Percentiles rank a stretch among this genome's conserved stretches.
These are phyloP conservation scores for Mesorhabditis belari DNA, from an alignment of 2,888 invertebrate species.

Conservation along the genomic window DNA sequence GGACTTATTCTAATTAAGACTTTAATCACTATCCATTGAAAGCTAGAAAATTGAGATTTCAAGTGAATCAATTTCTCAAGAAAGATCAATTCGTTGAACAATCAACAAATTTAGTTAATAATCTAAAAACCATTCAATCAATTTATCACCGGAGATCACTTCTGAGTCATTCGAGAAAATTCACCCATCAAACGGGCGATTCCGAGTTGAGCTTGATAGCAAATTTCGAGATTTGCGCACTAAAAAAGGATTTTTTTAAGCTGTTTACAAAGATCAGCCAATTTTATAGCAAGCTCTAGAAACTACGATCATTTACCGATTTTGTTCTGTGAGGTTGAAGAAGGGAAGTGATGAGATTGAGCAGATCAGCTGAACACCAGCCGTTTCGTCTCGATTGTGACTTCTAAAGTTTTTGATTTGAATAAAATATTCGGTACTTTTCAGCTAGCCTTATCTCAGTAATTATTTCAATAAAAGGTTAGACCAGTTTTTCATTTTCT, in stretches of 20 bases:
- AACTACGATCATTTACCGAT: too few relatives aligned
- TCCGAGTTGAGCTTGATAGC: constrained; percentile 31
- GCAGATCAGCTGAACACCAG: constrained; percentile 83
- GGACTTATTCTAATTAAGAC: too few relatives aligned
- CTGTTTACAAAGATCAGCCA: too few relatives aligned
- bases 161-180: too few relatives aligned
- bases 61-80: too few relatives aligned
- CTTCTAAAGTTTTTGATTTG: constrained; percentile 1
- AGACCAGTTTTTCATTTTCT: not conserved
- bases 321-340: constrained; percentile 85
- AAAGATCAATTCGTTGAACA: too few relatives aligned
- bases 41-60: too few relatives aligned
- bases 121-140: too few relatives aligned
- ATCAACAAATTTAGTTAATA: too few relatives aligned
- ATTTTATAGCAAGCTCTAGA: too few relatives aligned
- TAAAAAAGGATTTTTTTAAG: constrained; percentile 3
- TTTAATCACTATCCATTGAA: too few relatives aligned
- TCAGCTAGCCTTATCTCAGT: not conserved
- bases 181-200: constrained; percentile 24
- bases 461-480: not conserved
- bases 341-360: constrained; percentile 79
- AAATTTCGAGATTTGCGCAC: constrained; percentile 20
- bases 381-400: constrained; percentile 60
- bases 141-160: too few relatives aligned
- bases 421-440: not conserved